These are phyloP conservation scores for Grantiella picta DNA, from an alignment of 2,113 vertebrate genomes.

Conservation along the genomic window DNA sequence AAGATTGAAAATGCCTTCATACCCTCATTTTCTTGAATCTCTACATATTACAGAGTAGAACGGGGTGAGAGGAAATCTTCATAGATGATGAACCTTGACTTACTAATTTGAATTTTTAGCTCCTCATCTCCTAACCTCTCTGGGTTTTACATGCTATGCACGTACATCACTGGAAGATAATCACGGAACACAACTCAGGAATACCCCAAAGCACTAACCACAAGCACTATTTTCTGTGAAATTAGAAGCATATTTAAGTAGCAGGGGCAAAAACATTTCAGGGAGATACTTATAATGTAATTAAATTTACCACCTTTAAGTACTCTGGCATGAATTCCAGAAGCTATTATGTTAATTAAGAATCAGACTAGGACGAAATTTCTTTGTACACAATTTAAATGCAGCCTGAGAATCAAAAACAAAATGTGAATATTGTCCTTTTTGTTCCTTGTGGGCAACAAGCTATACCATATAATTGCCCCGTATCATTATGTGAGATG, in stretches of 20 bases:
- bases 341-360: not conserved
- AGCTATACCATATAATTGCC: not conserved
- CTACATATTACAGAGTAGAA: not conserved
- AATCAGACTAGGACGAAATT: not conserved
- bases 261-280: not conserved
- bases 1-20: not conserved
- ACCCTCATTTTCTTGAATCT: not conserved
- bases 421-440: not conserved
- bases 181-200: not conserved
- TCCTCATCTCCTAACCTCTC: not conserved
- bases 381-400: not conserved
- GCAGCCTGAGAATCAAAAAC: not conserved
- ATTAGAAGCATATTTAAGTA: not conserved
- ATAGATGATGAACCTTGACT: not conserved
- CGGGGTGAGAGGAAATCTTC: accelerated
- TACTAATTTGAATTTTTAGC: not conserved
- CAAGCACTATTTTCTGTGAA: not conserved
- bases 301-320: not conserved
- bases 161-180: not conserved
- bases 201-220: not conserved
- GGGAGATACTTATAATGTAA: not conserved
- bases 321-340: not conserved
- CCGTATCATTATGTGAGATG: not conserved
- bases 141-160: not conserved
- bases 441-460: not conserved